phyloP scores from a whole-genome alignment of 2,888 invertebrate species.

The Encarsia formosa region DNA sequence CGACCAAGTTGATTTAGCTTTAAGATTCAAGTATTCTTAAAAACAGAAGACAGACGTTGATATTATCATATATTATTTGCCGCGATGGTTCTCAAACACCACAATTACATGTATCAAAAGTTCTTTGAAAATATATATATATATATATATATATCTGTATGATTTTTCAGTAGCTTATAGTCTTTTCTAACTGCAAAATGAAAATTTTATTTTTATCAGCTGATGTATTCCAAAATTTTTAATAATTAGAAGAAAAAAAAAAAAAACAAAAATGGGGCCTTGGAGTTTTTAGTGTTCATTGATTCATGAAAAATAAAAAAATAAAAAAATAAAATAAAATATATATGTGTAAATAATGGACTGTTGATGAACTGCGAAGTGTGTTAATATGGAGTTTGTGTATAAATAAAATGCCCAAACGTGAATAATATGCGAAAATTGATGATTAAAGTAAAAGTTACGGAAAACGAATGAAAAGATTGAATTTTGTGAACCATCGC shows the following conservation, averaged over 20 bases:
- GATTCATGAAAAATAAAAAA: constrained; percentile 2
- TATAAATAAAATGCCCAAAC: constrained; percentile 3
- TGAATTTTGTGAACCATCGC: constrained; percentile 30
- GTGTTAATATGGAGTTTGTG: too few species aligned
- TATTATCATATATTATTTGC: constrained; percentile 31
- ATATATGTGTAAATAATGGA: constrained; percentile 17
- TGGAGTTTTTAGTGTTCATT: constrained; percentile 24
- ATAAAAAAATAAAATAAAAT: constrained; percentile 7
- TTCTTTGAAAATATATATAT: too few species aligned
- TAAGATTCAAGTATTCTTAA: constrained; percentile 38
- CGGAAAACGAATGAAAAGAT: too few species aligned
- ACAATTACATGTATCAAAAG: constrained; percentile 4
- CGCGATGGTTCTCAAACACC: constrained; percentile 35
- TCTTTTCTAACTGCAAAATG: constrained; percentile 7
- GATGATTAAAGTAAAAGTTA: neutral
- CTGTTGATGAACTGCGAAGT: constrained; percentile 9
- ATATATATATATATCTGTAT: too few species aligned
- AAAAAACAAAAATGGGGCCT: constrained; percentile 21
- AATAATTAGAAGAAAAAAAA: constrained; percentile 11
- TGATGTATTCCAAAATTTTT: constrained; percentile 17
- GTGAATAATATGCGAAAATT: neutral
- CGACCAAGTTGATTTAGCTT: constrained; percentile 34
- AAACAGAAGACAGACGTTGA: constrained; percentile 28
- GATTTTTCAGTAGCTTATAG: constrained; percentile 3
- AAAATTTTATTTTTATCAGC: constrained; percentile 21